Percentiles rank a stretch among this genome's conserved stretches.
phyloP scores from a whole-genome alignment of 2,888 invertebrate species.

The Podabrus alpinus region DNA sequence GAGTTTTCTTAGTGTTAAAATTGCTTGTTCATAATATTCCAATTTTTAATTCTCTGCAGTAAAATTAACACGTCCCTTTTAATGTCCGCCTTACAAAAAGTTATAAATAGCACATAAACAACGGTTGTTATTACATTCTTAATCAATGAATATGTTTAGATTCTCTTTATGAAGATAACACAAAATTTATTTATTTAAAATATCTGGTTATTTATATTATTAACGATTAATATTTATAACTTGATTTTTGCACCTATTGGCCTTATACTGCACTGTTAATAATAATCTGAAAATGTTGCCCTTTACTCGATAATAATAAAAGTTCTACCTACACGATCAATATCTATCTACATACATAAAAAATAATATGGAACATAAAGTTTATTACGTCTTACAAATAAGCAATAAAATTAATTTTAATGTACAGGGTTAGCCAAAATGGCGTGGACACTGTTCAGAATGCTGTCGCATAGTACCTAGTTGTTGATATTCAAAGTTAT shows the following conservation, averaged over 20 bases:
- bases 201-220: not conserved
- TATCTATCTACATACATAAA: not conserved
- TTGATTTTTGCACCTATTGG: not conserved
- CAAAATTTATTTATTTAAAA: not conserved
- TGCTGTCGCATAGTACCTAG: too few relatives aligned
- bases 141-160: not conserved
- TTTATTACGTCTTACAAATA: not conserved
- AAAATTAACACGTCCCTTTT: too few relatives aligned
- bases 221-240: too few relatives aligned
- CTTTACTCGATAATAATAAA: not conserved
- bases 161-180: not conserved
- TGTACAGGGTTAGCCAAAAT: too few relatives aligned
- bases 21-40: too few relatives aligned
- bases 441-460: too few relatives aligned
- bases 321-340: not conserved
- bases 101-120: not conserved
- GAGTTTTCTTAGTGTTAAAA: too few relatives aligned
- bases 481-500: too few relatives aligned
- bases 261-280: not conserved
- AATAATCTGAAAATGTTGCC: not conserved
- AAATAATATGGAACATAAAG: not conserved
- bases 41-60: too few relatives aligned
- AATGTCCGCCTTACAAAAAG: too few relatives aligned
- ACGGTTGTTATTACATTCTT: not conserved
- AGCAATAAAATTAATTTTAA: not conserved